Evolutionary conservation across 2,113 vertebrate species (phyloP), one percentile per base, ranked within the genome.

Genomic region (Halcyon malimbica): DNA sequence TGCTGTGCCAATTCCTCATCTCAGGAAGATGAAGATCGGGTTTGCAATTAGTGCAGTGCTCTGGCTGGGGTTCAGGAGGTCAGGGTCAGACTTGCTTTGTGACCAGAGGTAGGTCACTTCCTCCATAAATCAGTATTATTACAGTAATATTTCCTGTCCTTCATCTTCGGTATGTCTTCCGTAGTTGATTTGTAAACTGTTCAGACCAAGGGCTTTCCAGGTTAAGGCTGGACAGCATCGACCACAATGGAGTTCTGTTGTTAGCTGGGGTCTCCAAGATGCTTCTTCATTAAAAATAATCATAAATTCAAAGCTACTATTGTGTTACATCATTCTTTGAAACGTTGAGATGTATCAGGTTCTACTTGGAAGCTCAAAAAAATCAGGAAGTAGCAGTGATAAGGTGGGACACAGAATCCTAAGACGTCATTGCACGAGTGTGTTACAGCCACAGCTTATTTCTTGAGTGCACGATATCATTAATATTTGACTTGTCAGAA

Each of bases 101-200:
- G 81, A 87, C 94, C 91, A 94, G 81, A 53, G 65, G 24, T 71
- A 87, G 94, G 94, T 96, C 89, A 82, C 65, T 96, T 91, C 77
- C 62, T 92, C 62, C 80, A 68, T 95, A 93, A 90, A 93, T 96
- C 92, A 89, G 79, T 46, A 29, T 96, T 93, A 96, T 89, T 90
- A 91, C 90, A 81, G 83, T 94, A 95, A 92, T 96, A 89, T 92
- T 95, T 97, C 89, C 90, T 75, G 60, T 87, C 83, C 94, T 90
- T 90, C 86, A 79, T 75, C 89, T 83, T 89, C 64, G 29, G 9
- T 79, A 73, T 60, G 80, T 87, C 83, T 95, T 93, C 68, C 2
- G 6, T 96, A 62, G 93, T 95, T 96, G 94, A 86, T 95, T 95
- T 96, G 95, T 96, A 92, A 96, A 95, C 86, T 93, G 90, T 86